Conservation (phyloP, 1,140 invertebrate species). For the Orussus abietinus region DNA sequence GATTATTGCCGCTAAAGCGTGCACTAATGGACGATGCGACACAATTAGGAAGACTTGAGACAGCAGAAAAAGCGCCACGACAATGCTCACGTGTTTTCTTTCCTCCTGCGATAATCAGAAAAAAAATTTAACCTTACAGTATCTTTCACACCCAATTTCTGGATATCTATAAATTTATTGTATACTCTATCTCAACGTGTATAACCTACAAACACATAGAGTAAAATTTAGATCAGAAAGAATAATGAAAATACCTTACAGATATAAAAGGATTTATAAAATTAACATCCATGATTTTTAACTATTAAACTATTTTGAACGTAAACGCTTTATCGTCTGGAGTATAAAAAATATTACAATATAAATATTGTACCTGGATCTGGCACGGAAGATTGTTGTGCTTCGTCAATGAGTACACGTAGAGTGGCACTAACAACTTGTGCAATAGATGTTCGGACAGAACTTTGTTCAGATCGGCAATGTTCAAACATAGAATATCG, state of each 20-base stretch:
- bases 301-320: too few relatives aligned
- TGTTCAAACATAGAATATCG: constrained; percentile 91
- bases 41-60: constrained; percentile 97
- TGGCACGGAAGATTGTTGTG: constrained; percentile 35
- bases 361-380: constrained; percentile 41
- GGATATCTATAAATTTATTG: constrained; percentile 6
- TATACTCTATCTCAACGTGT: constrained; percentile 4
- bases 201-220: too few relatives aligned
- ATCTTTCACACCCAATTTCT: constrained; percentile 1
- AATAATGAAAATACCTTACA: too few relatives aligned
- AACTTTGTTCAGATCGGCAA: constrained; percentile 90
- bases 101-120: constrained; percentile 40
- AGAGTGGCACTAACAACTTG: constrained; percentile 89
- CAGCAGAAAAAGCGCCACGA: constrained; percentile 86
- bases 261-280: too few relatives aligned
- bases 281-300: too few relatives aligned
- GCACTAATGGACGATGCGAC: constrained; percentile 82
- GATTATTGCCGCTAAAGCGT: constrained; percentile 84
- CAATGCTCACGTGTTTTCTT: constrained; percentile 63
- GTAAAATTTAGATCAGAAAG: too few relatives aligned
- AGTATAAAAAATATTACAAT: not conserved
- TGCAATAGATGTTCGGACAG: constrained; percentile 93
- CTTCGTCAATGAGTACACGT: constrained; percentile 82
- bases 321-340: too few relatives aligned
- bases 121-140: not conserved